Evolutionary conservation across 2,797 vertebrate species (phyloP), one percentile per base, ranked within the genome.

Genomic region (Vipera latastei): DNA sequence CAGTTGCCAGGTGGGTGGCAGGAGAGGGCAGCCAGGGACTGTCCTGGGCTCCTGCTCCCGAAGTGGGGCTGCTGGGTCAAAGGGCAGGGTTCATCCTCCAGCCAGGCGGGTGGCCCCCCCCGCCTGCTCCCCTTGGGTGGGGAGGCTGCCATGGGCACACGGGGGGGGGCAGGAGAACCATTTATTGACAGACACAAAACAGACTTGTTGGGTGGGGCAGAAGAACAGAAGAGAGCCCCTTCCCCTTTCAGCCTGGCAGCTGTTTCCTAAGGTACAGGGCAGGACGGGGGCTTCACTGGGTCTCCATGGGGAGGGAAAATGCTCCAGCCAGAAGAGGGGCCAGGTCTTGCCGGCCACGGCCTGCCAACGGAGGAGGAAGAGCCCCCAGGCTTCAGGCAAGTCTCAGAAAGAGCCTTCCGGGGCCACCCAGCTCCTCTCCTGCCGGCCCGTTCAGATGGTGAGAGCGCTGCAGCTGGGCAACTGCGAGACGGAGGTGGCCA

Each of bases 401-500:
- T 6, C 48, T 22, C 59, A 22, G 4, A 4, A 26, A 22, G 4
- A 0, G 26, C 1, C 26, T 48, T 6, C 60, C 60, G 14, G 57
- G 86, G 3, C 28, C 6, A 8, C 44, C 6, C 63, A 26, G 60
- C 4, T 20, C 0, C 2, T 61, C 13, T 88, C 18, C 87, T 55
- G 92, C 57, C 61, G 2, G 7, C 6, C 11, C 28, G 8, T 59
- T 99, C 97, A 99, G 95, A 99, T 99, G 78, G 97, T 98, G 95
- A 99, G 99, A 94, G 98, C 98, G 97, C 99, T 99, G 89, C 98
- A 98, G 92, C 98, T 98, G 90, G 98, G 98, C 86, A 99, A 99
- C 92, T 99, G 99, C 89, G 98, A 99, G 83, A 99, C 98, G 0
- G 99, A 99, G 44, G 99, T 99, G 11, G 98, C 99, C 97, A 99